Evolutionary conservation across 2,797 vertebrate species (phyloP), one percentile per base, ranked within the genome.

Genomic region (Luscinia luscinia): DNA sequence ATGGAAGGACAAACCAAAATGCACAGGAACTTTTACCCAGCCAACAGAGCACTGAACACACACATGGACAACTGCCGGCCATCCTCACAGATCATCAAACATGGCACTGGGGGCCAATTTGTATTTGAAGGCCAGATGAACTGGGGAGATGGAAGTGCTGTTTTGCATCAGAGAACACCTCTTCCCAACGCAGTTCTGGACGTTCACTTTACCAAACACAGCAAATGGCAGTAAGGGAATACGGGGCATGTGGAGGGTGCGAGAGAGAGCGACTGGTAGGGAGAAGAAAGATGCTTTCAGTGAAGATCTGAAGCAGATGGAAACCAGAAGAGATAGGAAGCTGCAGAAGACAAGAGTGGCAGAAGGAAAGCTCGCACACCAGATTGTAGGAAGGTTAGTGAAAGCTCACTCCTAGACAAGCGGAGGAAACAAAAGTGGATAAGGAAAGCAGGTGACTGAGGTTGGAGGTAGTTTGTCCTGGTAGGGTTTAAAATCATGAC

Each of bases 21-120:
- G 79, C 59, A 95, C 73, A 91, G 90, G 93, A 96, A 95, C 96
- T 97, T 95, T 97, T 97, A 97, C 96, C 95, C 97, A 97, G 96
- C 84, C 97, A 96, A 94, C 77, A 0, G 36, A 95, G 62, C 87
- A 34, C 19, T 13, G 49, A 79, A 83, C 21, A 17, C 5, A 51
- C 13, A 32, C 0, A 3, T 14, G 51, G 64, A 59, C 74, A 78
- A 55, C 34, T 0, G 11, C 45, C 45, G 49, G 87, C 84, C 69
- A 78, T 57, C 69, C 69, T 63, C 4, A 2, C 9, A 87, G 21
- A 58, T n/a, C 62, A 62, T 30, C 74, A 63, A 77, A 86, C 51
- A 73, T 54, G 74, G 87, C 27, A 66, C 43, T 49, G 57, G 32
- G 32, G 63, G 70, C 15, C 38, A 94, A 90, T 88, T 73, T 89